Evolutionary conservation across 2,113 vertebrate genomes (phyloP).

Genomic region (Stictonetta naevosa): DNA sequence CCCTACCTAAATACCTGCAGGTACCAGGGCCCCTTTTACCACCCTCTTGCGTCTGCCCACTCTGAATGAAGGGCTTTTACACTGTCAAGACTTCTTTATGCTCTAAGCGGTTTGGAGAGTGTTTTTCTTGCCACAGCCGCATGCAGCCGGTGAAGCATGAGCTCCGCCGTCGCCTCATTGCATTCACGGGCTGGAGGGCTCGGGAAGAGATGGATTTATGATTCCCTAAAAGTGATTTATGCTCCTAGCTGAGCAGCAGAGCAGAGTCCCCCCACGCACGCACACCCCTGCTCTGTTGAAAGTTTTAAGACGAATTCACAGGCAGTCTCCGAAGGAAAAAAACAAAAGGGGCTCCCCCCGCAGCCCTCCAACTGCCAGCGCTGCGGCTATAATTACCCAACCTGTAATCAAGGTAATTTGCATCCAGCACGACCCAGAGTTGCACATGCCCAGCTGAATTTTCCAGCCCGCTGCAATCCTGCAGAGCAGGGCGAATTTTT

Average conservation of each 20-base stretch:
- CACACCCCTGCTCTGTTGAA: conserved; percentile 17
- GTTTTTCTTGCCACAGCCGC: neutral
- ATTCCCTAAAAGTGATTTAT: conserved; percentile 52
- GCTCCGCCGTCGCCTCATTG: conserved; percentile 9
- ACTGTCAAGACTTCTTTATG: neutral
- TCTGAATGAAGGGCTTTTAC: conserved; percentile 26
- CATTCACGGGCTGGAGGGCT: neutral
- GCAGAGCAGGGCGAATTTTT: neutral
- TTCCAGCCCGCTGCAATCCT: conserved; percentile 10
- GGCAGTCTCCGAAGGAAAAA: neutral
- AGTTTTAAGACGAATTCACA: conserved; percentile 15
- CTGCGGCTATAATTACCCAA: conserved; percentile 77
- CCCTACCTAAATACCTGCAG: neutral
- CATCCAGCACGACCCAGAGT: conserved; percentile 73
- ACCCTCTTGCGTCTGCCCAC: neutral
- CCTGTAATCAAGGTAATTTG: conserved; percentile 77
- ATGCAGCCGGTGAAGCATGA: neutral
- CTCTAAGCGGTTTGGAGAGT: neutral
- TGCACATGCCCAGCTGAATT: conserved; percentile 43
- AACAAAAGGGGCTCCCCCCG: neutral
- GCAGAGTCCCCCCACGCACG: neutral
- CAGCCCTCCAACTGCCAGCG: conserved; percentile 2
- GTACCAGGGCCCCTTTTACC: neutral
- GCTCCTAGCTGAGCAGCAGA: neutral
- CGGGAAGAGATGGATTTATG: conserved; percentile 30